These are phyloP conservation scores for Cettia cetti DNA, from an alignment of 2,113 vertebrate species.

Conservation along the genomic window DNA sequence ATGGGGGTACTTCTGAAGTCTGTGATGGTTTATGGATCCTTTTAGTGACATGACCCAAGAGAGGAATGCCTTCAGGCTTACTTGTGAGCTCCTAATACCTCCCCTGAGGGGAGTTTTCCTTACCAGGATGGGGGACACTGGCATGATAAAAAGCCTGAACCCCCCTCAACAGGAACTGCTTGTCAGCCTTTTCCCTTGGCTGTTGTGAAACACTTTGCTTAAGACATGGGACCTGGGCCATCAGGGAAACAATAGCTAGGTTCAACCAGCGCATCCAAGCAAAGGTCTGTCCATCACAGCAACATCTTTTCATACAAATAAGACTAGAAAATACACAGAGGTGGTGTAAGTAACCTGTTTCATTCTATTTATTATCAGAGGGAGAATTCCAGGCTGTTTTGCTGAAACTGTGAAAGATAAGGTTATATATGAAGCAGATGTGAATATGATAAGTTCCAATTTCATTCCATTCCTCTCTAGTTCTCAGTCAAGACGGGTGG, in stretches of 20 bases:
- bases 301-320: background rate
- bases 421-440: background rate
- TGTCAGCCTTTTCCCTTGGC: fast-evolving
- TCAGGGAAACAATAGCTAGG: background rate
- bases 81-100: no score
- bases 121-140: background rate
- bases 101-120: background rate
- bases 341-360: background rate
- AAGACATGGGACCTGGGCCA: no score
- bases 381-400: background rate
- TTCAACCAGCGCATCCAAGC: background rate
- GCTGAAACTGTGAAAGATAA: background rate
- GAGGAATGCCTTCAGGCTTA: background rate
- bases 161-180: background rate
- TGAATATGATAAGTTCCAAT: background rate
- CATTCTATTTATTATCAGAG: background rate
- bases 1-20: background rate
- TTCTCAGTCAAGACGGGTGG: background rate
- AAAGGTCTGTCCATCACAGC: background rate
- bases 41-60: background rate
- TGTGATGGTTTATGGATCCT: background rate
- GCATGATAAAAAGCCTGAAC: background rate
- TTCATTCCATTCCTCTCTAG: background rate
- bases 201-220: background rate
- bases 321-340: background rate